phyloP scores from a whole-genome alignment of 1,140 invertebrate species.

The Physella acuta region DNA sequence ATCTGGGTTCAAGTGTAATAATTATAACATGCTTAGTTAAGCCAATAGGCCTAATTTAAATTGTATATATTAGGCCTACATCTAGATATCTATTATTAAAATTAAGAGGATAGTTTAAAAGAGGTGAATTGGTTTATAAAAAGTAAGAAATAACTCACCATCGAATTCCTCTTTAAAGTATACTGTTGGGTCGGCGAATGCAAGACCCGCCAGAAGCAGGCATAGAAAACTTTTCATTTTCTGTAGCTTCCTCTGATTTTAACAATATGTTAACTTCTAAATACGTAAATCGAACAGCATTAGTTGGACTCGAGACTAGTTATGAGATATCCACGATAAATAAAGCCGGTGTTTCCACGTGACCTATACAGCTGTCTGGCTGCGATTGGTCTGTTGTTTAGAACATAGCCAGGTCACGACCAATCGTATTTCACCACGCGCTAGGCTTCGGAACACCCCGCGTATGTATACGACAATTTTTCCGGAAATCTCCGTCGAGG shows the following conservation, averaged over 20 bases:
- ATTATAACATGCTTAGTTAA: no score
- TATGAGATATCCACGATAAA: neutral
- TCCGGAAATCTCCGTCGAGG: neutral
- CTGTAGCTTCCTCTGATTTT: neutral
- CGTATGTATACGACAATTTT: conserved; percentile 1
- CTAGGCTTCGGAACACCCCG: conserved; percentile 36
- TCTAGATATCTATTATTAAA: no score
- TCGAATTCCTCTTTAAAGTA: conserved; percentile 55
- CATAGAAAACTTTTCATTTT: conserved; percentile 35
- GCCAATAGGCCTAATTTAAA: no score
- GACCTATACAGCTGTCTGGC: conserved; percentile 53
- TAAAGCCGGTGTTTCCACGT: conserved; percentile 37
- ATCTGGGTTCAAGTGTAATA: no score
- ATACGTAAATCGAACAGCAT: neutral
- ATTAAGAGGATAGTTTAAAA: no score
- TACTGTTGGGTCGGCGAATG: conserved; percentile 42
- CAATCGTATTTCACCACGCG: conserved; percentile 56
- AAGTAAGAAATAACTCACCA: conserved; percentile 24
- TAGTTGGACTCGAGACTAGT: neutral
- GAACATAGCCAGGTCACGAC: conserved; percentile 25
- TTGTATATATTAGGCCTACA: no score
- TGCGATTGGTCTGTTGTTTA: conserved; percentile 43
- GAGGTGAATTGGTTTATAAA: no score
- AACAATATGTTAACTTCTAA: neutral
- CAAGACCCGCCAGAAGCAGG: conserved; percentile 40